phyloP scores from a whole-genome alignment of 1,140 invertebrate genomes.

The Portunus trituberculatus region DNA sequence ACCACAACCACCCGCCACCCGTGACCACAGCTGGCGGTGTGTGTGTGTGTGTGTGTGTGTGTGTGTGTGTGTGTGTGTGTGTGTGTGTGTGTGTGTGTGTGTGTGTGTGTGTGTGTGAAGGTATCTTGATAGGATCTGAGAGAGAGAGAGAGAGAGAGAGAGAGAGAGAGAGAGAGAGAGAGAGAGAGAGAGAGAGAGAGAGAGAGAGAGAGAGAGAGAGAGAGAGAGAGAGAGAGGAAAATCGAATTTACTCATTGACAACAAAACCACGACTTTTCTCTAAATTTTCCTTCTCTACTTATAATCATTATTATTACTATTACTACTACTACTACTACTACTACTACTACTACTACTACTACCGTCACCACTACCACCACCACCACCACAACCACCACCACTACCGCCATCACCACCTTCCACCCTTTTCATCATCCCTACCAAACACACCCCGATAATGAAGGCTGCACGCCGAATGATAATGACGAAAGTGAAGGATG shows the following conservation, averaged over 20 bases:
- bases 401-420: not conserved
- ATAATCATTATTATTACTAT: not conserved
- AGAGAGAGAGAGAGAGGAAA: not conserved
- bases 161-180: too few species aligned
- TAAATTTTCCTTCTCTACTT: not conserved
- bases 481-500: not conserved
- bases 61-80: too few species aligned
- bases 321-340: not conserved
- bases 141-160: conserved; percentile 17
- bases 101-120: too few species aligned
- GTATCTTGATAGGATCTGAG: not conserved
- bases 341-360: not conserved
- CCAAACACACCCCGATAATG: not conserved
- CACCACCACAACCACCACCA: not conserved
- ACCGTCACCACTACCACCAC: not conserved
- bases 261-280: not conserved
- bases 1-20: not conserved
- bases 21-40: not conserved
- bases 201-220: conserved; percentile 2
- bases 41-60: too few species aligned
- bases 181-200: too few species aligned
- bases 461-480: not conserved
- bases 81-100: too few species aligned
- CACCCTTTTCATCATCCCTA: too few species aligned
- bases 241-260: not conserved